Percentiles rank a stretch among this genome's conserved stretches.
Evolutionary conservation across 2,888 invertebrate species (phyloP).

Genomic region (Drosophila neoperkinsi): DNA sequence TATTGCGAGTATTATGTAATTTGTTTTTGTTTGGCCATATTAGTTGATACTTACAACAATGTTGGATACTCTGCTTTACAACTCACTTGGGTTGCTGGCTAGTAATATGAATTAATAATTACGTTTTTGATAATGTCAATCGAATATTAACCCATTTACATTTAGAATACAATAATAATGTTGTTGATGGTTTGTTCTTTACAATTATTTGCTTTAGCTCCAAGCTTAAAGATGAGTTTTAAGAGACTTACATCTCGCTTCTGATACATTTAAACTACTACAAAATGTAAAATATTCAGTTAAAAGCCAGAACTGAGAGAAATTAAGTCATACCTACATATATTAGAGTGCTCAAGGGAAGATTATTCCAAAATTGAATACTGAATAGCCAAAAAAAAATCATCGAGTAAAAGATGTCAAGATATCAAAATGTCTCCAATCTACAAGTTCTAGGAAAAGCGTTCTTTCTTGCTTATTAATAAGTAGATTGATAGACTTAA

Average conservation of each 20-base stretch:
- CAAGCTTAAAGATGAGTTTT: background rate
- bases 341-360: background rate
- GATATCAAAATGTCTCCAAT: background rate
- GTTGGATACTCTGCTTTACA: background rate
- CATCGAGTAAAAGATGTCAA: background rate
- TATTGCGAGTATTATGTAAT: background rate
- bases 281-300: background rate
- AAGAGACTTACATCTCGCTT: background rate
- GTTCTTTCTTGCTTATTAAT: background rate
- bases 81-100: background rate
- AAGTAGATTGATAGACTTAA: background rate
- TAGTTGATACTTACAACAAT: background rate
- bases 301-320: background rate
- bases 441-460: background rate
- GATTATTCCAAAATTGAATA: background rate
- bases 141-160: background rate
- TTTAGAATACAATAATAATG: no score
- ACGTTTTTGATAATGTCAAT: background rate
- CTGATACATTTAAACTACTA: no score
- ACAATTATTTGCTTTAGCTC: background rate
- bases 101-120: background rate
- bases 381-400: background rate
- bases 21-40: constrained; percentile 21
- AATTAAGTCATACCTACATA: background rate
- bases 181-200: no score